Conservation (phyloP, 2,888 invertebrate species). For the Eudemis profundana region DNA sequence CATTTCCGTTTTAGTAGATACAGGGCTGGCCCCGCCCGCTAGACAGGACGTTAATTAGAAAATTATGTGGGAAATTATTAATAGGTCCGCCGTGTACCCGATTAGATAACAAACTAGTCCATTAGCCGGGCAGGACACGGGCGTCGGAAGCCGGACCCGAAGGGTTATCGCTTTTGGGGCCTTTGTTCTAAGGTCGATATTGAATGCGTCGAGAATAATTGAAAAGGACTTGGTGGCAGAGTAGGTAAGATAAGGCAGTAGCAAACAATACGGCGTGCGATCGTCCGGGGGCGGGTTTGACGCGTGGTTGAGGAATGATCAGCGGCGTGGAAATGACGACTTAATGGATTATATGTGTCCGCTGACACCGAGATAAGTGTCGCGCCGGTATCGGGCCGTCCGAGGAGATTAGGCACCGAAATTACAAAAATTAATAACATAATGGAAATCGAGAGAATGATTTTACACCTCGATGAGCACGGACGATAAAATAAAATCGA, state of each 20-base stretch:
- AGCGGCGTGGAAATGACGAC: slow-evolving; percentile 84
- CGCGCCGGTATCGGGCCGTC: slow-evolving; percentile 76
- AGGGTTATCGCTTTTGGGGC: slow-evolving; percentile 56
- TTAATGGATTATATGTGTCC: slow-evolving; percentile 85
- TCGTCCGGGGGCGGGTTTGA: slow-evolving; percentile 77
- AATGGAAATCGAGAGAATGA: slow-evolving; percentile 75
- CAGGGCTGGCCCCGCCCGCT: slow-evolving; percentile 59
- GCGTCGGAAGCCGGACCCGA: slow-evolving; percentile 49
- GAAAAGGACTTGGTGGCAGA: slow-evolving; percentile 65
- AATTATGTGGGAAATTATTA: slow-evolving; percentile 84
- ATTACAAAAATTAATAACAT: slow-evolving; percentile 82
- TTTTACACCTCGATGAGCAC: slow-evolving; percentile 72
- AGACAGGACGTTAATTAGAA: slow-evolving; percentile 82
- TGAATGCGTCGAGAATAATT: slow-evolving; percentile 57
- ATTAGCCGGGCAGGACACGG: slow-evolving; percentile 76
- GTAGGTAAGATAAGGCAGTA: slow-evolving; percentile 76
- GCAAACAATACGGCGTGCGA: slow-evolving; percentile 77
- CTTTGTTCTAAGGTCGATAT: slow-evolving; percentile 69
- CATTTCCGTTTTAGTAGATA: slow-evolving; percentile 73
- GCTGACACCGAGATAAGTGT: slow-evolving; percentile 83
- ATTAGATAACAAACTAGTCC: slow-evolving; percentile 85
- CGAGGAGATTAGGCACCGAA: slow-evolving; percentile 79
- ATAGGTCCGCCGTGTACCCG: slow-evolving; percentile 80
- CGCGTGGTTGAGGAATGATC: slow-evolving; percentile 84
- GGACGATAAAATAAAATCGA: slow-evolving; percentile 63